phyloP scores from a whole-genome alignment of 1,140 invertebrate species.

The Callitettix versicolor region DNA sequence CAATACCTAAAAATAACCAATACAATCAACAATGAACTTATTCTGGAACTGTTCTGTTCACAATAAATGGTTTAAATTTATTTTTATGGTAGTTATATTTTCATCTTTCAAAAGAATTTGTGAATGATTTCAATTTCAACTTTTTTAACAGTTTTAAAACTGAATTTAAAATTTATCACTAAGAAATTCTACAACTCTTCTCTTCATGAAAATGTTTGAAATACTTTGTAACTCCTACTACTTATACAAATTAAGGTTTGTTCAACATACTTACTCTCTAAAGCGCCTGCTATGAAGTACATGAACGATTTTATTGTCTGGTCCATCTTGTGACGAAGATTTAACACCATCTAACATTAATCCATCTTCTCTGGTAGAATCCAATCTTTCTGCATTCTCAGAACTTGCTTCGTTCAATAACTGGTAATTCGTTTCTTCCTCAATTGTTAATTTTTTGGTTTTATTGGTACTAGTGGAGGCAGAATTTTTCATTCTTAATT shows the following conservation, averaged over 20 bases:
- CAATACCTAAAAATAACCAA: slow-evolving; percentile 10
- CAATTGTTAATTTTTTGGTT: neutral
- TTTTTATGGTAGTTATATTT: neutral
- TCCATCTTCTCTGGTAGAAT: neutral
- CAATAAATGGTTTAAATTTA: neutral
- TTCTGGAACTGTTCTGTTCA: neutral
- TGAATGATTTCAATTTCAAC: neutral
- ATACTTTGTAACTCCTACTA: no score
- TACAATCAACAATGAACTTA: neutral
- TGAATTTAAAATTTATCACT: neutral
- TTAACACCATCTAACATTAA: neutral
- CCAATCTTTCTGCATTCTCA: neutral
- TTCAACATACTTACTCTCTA: slow-evolving; percentile 1
- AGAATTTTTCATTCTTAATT: neutral
- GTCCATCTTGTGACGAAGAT: neutral
- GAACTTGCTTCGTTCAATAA: neutral
- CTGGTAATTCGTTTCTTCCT: neutral
- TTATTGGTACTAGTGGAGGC: no score
- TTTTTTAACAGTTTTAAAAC: neutral
- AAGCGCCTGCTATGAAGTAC: slow-evolving; percentile 1
- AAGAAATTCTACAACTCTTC: neutral
- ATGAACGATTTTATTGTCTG: neutral
- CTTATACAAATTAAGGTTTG: neutral
- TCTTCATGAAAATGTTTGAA: no score
- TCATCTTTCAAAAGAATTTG: neutral